Evolutionary conservation across 1,140 invertebrate species (phyloP), one percentile per base, ranked within the genome.

Genomic region (Dendrolimus kikuchii): DNA sequence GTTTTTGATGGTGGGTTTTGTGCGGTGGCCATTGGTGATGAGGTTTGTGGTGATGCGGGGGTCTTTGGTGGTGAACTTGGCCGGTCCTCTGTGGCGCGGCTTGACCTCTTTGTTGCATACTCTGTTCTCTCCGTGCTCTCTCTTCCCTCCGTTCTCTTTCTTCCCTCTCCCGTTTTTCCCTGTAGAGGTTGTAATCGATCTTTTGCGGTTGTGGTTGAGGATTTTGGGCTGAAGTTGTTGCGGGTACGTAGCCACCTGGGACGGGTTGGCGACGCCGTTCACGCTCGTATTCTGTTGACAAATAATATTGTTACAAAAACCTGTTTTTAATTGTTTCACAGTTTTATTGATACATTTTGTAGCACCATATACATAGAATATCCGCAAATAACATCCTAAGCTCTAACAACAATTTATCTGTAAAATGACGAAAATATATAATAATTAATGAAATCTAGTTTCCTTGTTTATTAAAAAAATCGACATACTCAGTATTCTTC

Each of bases 121-220:
- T 37, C 52, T 73, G 69, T 55, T 74, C 70, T 51, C 70, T 63
- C 50, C 74, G 68, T 50, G 80, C 74, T 46, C 75, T 64, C 53
- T 78, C 73, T 59, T 79, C 70, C 9, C 80, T 52, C 49, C 75
- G 58, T 51, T 83, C 80, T 23, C 81, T 58, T n/a, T 86, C 81
- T 51, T 86, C 81, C 38, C 83, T 64, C 53, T 87, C 82, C 41
- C 77, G 64, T 57, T 84, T 81, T 55, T 88, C 84, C 55, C 81
- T 71, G 64, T 88, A 88, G 7, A 81, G 59, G 55, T 81, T 85
- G 54, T 74, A 87, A 62, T 87, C 85, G 46, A 88, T 86, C 60
- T 87, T 87, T 47, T 83, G 77, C 5, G 78, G 78, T 55, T 66
- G 77, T 0, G 72, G 68, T 36, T 64, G 55, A 51, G 60, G 58